Evolutionary conservation across 2,797 vertebrate species (phyloP).

Genomic region (Karalla daura): DNA sequence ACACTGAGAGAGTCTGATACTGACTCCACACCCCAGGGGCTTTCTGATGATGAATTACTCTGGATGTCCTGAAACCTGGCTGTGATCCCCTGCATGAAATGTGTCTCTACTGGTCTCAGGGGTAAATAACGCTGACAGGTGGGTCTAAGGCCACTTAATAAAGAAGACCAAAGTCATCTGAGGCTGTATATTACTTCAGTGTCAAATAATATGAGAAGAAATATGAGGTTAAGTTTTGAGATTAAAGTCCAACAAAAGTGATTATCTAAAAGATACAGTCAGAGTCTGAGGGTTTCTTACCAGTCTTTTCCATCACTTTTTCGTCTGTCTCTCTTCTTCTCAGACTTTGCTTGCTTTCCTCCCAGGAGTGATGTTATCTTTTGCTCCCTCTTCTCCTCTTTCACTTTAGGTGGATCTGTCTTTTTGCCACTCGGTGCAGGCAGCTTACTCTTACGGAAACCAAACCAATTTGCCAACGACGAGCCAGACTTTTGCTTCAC

Average conservation of each 20-base stretch:
- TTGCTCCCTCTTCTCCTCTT: constrained; percentile 88
- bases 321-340: constrained; percentile 89
- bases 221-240: constrained; percentile 43
- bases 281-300: constrained; percentile 62
- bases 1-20: constrained; percentile 84
- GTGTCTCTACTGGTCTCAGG: constrained; percentile 66
- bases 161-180: constrained; percentile 78
- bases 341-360: constrained; percentile 87
- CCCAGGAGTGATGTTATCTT: constrained; percentile 87
- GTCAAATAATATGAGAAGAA: constrained; percentile 66
- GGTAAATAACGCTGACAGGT: constrained; percentile 79
- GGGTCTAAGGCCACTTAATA: constrained; percentile 78
- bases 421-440: constrained; percentile 88
- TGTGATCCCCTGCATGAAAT: constrained; percentile 77
- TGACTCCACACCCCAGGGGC: constrained; percentile 86
- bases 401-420: constrained; percentile 83
- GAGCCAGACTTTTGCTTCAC: constrained; percentile 86
- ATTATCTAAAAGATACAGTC: constrained; percentile 39
- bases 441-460: constrained; percentile 91
- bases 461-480: constrained; percentile 92
- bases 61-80: constrained; percentile 79
- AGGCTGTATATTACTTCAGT: constrained; percentile 73
- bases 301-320: constrained; percentile 86
- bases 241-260: constrained; percentile 46
- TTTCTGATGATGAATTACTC: constrained; percentile 85